These are phyloP conservation scores for Sorex fumeus DNA, from an alignment of 2,113 vertebrate genomes.

Conservation along the genomic window DNA sequence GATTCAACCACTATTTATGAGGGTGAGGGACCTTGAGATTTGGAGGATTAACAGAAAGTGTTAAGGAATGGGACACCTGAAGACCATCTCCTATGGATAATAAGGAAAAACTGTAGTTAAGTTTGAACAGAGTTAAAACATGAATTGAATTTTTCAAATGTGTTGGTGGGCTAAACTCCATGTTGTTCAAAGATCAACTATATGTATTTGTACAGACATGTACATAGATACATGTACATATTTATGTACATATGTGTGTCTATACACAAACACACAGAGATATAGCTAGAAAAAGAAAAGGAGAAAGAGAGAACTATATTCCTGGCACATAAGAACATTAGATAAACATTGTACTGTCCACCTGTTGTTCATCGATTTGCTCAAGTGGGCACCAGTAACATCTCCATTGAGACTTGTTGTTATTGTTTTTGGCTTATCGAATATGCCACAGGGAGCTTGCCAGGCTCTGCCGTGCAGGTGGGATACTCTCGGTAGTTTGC, in stretches of 20 bases:
- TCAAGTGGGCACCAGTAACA: too few species aligned
- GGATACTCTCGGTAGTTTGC: too few species aligned
- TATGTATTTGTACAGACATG: neutral
- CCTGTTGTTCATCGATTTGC: too few species aligned
- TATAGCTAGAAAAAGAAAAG: neutral
- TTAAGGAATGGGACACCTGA: neutral
- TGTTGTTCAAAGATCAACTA: neutral
- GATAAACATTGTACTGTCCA: neutral
- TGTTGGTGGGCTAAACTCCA: neutral
- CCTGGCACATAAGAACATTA: neutral
- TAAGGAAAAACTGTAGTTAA: neutral
- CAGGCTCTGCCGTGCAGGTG: too few species aligned
- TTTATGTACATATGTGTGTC: neutral
- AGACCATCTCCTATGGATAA: neutral
- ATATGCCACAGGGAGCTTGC: too few species aligned
- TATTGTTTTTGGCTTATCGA: too few species aligned
- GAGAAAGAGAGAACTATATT: neutral
- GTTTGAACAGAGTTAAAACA: neutral
- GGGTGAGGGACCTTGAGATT: too few species aligned
- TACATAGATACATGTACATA: neutral
- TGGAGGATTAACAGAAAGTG: neutral
- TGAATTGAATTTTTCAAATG: neutral
- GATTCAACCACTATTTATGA: neutral
- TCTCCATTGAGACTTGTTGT: too few species aligned
- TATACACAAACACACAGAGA: neutral